phyloP scores from a whole-genome alignment of 2,888 invertebrate species.

The Limnephilus rhombicus region DNA sequence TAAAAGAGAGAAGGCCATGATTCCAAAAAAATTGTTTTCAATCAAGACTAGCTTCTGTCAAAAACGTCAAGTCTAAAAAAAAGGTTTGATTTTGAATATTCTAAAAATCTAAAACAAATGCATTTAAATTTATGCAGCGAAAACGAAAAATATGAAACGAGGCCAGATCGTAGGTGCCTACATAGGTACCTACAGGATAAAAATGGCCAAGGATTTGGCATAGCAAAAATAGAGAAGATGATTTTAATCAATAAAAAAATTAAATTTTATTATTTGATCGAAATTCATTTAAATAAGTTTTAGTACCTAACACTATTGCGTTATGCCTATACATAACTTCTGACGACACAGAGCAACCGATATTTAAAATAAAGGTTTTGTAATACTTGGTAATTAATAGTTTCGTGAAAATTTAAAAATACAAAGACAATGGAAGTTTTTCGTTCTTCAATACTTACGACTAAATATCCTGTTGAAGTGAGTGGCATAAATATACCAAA shows the following conservation, averaged over 20 bases:
- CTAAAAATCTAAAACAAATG: not conserved
- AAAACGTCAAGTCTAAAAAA: not conserved
- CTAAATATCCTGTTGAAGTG: too few species aligned
- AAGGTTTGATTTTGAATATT: not conserved
- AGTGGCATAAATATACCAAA: too few species aligned
- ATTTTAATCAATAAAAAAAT: too few species aligned
- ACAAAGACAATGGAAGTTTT: not conserved
- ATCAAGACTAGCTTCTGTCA: conserved; percentile 33
- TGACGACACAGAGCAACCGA: too few species aligned
- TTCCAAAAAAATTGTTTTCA: not conserved
- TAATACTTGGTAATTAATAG: not conserved
- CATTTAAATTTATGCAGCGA: not conserved
- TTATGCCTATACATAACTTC: too few species aligned
- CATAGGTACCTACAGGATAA: too few species aligned
- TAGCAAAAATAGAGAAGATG: too few species aligned
- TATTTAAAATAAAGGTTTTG: not conserved
- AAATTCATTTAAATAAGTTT: too few species aligned
- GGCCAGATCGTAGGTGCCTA: too few species aligned
- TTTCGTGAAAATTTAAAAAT: not conserved
- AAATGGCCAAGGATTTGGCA: too few species aligned
- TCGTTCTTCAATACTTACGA: not conserved
- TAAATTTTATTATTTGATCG: too few species aligned
- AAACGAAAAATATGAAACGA: not conserved
- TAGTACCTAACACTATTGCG: too few species aligned
- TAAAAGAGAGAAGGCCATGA: conserved; percentile 75